phyloP scores from a whole-genome alignment of 1,140 invertebrate genomes.

The Oedothorax gibbosus region DNA sequence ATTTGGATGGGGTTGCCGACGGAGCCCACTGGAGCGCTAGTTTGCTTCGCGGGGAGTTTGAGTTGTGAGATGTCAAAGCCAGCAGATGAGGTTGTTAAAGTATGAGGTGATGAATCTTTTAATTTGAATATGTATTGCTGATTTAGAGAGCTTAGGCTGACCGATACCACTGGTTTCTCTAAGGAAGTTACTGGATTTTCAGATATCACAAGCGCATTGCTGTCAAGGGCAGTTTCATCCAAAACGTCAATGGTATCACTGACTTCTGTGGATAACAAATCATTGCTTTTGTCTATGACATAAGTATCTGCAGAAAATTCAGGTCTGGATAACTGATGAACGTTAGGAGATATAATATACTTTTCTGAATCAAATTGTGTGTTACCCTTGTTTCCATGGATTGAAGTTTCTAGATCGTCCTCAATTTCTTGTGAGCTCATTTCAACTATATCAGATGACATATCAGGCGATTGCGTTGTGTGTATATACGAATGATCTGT shows the following conservation, averaged over 20 bases:
- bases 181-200: conserved; percentile 24
- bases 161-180: background rate
- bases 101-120: too few species aligned
- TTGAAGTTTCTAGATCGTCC: conserved; percentile 45
- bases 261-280: background rate
- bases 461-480: conserved; percentile 3
- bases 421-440: background rate
- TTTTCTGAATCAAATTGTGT: background rate
- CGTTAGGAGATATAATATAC: background rate
- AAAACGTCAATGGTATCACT: background rate
- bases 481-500: conserved; percentile 62
- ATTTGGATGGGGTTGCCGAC: conserved; percentile 77
- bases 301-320: too few species aligned
- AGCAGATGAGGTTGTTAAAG: background rate
- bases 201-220: conserved; percentile 44
- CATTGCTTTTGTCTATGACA: too few species aligned
- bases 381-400: background rate
- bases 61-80: background rate
- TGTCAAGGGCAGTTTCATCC: conserved; percentile 14
- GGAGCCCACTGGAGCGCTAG: conserved; percentile 71
- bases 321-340: conserved; percentile 33
- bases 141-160: background rate
- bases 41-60: conserved; percentile 32
- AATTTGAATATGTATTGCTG: too few species aligned
- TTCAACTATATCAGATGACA: conserved; percentile 4